phyloP scores from a whole-genome alignment of 2,888 invertebrate species.

The Dioctria rufipes region DNA sequence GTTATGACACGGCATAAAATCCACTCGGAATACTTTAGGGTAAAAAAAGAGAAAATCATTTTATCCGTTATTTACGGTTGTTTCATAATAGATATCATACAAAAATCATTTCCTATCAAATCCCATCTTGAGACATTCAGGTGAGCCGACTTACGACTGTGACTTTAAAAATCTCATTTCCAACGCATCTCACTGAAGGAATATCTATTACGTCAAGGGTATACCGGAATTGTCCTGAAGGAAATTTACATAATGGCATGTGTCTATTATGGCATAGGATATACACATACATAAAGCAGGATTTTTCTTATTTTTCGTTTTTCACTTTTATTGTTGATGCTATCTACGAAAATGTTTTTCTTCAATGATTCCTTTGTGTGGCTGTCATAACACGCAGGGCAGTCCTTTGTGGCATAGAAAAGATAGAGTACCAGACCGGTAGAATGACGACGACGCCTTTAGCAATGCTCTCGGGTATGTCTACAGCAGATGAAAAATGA shows the following conservation, averaged over 20 bases:
- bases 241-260: constrained; percentile 52
- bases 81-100: neutral
- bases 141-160: constrained; percentile 1
- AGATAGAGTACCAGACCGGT: constrained; percentile 13
- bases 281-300: neutral
- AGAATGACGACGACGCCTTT: constrained; percentile 17
- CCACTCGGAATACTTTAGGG: neutral
- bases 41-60: no score
- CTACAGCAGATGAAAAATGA: constrained; percentile 52
- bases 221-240: constrained; percentile 49
- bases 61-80: neutral
- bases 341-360: constrained; percentile 52
- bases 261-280: constrained; percentile 6
- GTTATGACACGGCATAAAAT: constrained; percentile 13
- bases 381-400: constrained; percentile 42
- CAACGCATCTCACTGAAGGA: constrained; percentile 30
- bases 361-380: constrained; percentile 52
- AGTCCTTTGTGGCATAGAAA: constrained; percentile 24
- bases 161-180: constrained; percentile 46
- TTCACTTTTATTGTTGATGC: constrained; percentile 50
- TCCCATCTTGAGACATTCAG: constrained; percentile 32
- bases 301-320: constrained; percentile 33
- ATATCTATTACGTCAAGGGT: constrained; percentile 42
- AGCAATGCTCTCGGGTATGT: constrained; percentile 21
- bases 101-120: constrained; percentile 35